These are phyloP conservation scores for Anagyrus pseudococci DNA, from an alignment of 2,888 invertebrate genomes.

Conservation along the genomic window DNA sequence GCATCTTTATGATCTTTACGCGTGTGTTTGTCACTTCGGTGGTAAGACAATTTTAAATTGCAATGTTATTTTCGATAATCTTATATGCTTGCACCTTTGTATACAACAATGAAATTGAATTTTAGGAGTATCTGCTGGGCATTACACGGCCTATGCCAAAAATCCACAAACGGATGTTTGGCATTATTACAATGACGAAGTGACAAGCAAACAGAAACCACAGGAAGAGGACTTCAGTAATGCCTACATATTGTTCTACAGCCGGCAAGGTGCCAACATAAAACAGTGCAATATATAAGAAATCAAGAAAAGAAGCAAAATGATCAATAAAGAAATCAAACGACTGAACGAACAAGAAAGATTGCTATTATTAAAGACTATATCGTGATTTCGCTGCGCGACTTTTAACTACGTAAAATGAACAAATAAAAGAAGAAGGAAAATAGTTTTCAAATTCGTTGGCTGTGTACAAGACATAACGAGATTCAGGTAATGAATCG, in stretches of 20 bases:
- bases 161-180: slow-evolving; percentile 66
- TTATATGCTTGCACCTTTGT: neutral
- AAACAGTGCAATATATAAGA: slow-evolving; percentile 59
- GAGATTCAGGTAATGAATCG: slow-evolving; percentile 32
- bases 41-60: slow-evolving; percentile 56
- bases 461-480: slow-evolving; percentile 38
- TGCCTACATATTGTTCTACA: slow-evolving; percentile 71
- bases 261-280: slow-evolving; percentile 63
- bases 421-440: slow-evolving; percentile 20
- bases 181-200: slow-evolving; percentile 70
- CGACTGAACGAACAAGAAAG: slow-evolving; percentile 30
- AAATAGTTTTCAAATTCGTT: slow-evolving; percentile 39
- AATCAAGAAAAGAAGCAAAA: slow-evolving; percentile 22
- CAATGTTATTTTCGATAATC: neutral
- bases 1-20: slow-evolving; percentile 68
- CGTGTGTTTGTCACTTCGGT: slow-evolving; percentile 71
- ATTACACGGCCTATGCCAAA: slow-evolving; percentile 69
- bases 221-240: slow-evolving; percentile 68
- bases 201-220: slow-evolving; percentile 65
- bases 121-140: slow-evolving; percentile 68
- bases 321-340: slow-evolving; percentile 23
- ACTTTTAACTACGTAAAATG: slow-evolving; percentile 26
- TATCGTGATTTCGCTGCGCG: slow-evolving; percentile 26
- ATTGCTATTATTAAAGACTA: slow-evolving; percentile 26
- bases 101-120: slow-evolving; percentile 4